Percentiles rank a stretch among this genome's conserved stretches.
These are phyloP conservation scores for Polyploca ridens DNA, from an alignment of 2,888 invertebrate genomes.

Conservation along the genomic window DNA sequence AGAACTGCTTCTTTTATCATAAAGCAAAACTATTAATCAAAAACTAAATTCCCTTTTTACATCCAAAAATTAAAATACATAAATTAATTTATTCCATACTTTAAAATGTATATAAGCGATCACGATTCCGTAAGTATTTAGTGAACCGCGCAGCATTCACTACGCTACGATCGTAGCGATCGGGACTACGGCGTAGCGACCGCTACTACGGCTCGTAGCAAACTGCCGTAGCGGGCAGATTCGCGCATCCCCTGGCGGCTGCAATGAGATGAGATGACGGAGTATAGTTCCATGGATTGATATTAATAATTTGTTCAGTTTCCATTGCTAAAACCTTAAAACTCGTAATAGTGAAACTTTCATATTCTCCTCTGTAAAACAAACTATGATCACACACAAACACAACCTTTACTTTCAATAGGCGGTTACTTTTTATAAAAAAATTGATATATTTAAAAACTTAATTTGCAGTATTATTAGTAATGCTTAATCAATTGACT, in stretches of 20 bases:
- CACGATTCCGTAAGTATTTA: constrained; percentile 49
- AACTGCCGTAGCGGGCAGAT: constrained; percentile 71
- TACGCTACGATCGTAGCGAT: constrained; percentile 45
- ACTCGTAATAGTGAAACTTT: too few relatives aligned
- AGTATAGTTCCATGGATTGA: constrained; percentile 46
- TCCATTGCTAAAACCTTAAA: constrained; percentile 37
- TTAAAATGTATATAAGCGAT: constrained; percentile 8
- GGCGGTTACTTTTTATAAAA: too few relatives aligned
- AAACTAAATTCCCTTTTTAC: background rate
- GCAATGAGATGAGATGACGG: constrained; percentile 43
- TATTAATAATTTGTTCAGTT: constrained; percentile 38
- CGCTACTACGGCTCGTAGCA: constrained; percentile 70
- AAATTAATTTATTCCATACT: background rate
- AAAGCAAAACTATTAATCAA: background rate
- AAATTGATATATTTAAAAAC: too few relatives aligned
- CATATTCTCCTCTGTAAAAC: too few relatives aligned
- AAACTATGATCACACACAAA: too few relatives aligned
- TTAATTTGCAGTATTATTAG: too few relatives aligned
- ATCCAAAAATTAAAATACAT: background rate
- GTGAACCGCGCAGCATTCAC: constrained; percentile 45
- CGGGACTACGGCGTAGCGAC: constrained; percentile 58
- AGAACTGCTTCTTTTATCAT: background rate
- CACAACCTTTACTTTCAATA: too few relatives aligned
- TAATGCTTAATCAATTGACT: too few relatives aligned
- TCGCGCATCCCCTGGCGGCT: constrained; percentile 61